Conservation (phyloP, 2,113 vertebrate genomes). For the Peromyscus polionotus region DNA sequence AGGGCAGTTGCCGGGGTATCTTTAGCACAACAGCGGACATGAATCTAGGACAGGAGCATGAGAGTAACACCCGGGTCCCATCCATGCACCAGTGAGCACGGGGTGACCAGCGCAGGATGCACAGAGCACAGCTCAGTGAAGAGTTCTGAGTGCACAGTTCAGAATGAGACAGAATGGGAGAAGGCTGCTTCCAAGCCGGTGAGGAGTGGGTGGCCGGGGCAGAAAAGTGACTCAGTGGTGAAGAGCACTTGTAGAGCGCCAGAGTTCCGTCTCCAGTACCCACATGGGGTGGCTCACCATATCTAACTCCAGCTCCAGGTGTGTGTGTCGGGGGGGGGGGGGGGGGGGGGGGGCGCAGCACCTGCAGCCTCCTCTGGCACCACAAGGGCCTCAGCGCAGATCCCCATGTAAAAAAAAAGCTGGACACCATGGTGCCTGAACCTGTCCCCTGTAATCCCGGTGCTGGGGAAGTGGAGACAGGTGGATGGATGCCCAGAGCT, state of each 20-base stretch:
- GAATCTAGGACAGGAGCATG: background rate
- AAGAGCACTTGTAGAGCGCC: background rate
- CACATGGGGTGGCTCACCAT: background rate
- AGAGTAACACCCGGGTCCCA: background rate
- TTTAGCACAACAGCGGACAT: background rate
- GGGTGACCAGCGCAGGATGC: background rate
- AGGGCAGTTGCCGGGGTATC: background rate
- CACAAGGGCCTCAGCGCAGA: background rate
- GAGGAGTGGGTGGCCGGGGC: background rate
- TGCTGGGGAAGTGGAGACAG: background rate
- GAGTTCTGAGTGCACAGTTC: background rate
- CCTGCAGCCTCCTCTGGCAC: background rate
- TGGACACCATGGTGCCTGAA: background rate
- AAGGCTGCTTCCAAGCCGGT: background rate
- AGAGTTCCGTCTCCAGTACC: background rate
- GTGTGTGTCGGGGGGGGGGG: background rate
- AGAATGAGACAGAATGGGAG: background rate
- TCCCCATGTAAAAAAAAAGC: background rate
- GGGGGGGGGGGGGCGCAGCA: background rate
- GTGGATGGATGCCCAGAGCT: background rate
- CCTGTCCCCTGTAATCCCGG: background rate
- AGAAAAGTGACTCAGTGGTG: background rate
- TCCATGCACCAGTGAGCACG: background rate
- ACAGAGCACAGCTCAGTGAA: background rate
- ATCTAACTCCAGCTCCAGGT: background rate